Base-by-base conservation (phyloP, 2,797 vertebrate genomes). In the Manis crassicaudata region DNA sequence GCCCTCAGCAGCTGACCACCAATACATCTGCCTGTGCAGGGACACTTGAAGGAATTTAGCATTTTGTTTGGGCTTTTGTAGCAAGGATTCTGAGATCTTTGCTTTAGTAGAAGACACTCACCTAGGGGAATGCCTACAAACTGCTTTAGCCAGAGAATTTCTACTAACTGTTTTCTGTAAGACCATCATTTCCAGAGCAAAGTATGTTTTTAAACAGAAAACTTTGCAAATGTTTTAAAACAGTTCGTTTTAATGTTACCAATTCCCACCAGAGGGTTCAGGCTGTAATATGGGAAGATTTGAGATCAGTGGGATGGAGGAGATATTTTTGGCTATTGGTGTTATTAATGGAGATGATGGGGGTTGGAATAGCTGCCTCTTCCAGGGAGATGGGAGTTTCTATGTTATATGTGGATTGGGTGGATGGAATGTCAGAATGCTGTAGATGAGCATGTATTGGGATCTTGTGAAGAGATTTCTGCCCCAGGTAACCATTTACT, bases 1-100 rank as follows among this genome's bases (percentile, higher is more conserved):
- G 90, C 76, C 81, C 72, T 95, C 84, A 11, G 7, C 20, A 85
- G 77, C 84, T 96, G 96, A 90, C 88, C 93, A 95, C 95, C 90
- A 97, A 96, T 96, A 93, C 94, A 97, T 94, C 95, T 97, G 92
- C 95, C 92, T 95, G 95, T 94, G 92, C 63, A 92, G 88, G 76
- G 84, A 88, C 13, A 43, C 84, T 94, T 81, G 84, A 92, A 93
- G 92, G 93, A 96, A 95, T 96, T 97, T 97, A 96, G 76, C 92
- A 97, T 96, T 95, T 97, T 93, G 84, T 93, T 95, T 89, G 84
- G 75, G 76, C 52, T 95, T 97, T 95, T 89, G 56, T 95, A 85
- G 76, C 95, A 95, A 97, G 76, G 93, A 95, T 94, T 97, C 96
- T 96, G 96, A 97, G 84, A 95, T 96, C 84, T 92, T 95, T 76